Evolutionary conservation across 1,140 invertebrate species (phyloP).

Genomic region (Brachionus angularis): DNA sequence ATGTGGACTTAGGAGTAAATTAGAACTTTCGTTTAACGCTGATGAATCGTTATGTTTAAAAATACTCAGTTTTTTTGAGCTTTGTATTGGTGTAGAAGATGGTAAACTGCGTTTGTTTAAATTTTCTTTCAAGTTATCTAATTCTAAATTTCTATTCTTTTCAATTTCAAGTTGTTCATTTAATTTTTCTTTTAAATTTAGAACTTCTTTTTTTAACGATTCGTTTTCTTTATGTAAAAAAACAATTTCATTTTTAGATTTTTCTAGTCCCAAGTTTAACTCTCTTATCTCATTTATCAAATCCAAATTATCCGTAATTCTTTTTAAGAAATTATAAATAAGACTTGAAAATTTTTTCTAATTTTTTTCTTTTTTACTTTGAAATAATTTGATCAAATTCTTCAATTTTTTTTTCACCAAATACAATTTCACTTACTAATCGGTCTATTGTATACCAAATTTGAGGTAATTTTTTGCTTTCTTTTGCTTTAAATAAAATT

Average conservation of each 20-base stretch:
- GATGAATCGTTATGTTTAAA: conserved; percentile 3
- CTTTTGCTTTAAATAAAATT: neutral
- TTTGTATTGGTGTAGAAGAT: conserved; percentile 21
- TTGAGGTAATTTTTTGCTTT: neutral
- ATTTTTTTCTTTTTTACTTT: no score
- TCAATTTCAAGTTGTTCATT: neutral
- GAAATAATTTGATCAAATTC: neutral
- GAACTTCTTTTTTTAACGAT: neutral
- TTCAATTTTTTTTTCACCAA: conserved; percentile 13
- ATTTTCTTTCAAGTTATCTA: conserved; percentile 11
- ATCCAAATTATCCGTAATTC: neutral
- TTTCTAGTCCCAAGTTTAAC: neutral
- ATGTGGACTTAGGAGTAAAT: no score
- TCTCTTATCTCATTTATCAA: neutral
- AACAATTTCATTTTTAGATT: neutral
- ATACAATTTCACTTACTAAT: neutral
- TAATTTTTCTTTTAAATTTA: neutral
- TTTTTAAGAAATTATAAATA: neutral
- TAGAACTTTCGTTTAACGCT: neutral
- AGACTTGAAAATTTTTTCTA: no score
- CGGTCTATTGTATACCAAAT: conserved; percentile 19
- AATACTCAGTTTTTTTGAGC: conserved; percentile 18
- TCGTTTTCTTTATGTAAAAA: neutral
- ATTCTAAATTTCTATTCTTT: neutral
- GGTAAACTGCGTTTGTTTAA: neutral